Evolutionary conservation across 2,888 invertebrate species (phyloP), one percentile per base, ranked within the genome.

Genomic region (Sepioteuthis lessoniana): DNA sequence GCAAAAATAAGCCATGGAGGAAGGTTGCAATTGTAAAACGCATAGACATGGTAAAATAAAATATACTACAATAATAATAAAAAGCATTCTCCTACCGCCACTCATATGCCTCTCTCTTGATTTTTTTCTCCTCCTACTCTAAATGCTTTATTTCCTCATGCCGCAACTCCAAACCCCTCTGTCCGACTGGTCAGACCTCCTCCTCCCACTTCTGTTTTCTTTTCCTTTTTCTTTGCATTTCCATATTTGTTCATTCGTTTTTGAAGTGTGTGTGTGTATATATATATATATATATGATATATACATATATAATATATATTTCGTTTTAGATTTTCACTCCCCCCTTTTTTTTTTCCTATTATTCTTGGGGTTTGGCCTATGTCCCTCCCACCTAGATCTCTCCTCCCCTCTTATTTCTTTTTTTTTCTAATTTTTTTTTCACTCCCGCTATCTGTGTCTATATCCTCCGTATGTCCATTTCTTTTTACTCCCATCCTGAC

Each of bases 31-130:
- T 76, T 76, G 76, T 76, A 76, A 76, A 76, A 76, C 19, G 10
- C n/a, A 76, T n/a, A 76, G 76, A 76, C n/a, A 76, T n/a, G 76
- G n/a, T 76, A 35, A 76, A 76, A 76, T 76, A 76, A 76, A 76
- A 76, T 76, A n/a, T 76, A 76, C 35, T 76, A 76, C n/a, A 76
- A n/a, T 76, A 35, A 76, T 76, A 35, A 76, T 76, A 35, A 76
- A n/a, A 76, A 35, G 76, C n/a, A 76, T 76, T 35, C 76, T 76
- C 76, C 25, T 76, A 16, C n/a, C n/a, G 0, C 76, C 13, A 76
- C 76, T 76, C 76, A 76, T 35, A 76, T 35, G 13, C 76, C n/a
- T n/a, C 76, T 16, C 76, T 76, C 16, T 76, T 76, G n/a, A 10
- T 76, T 76, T 76, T 60, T 60, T 76, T 76, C 76, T 35, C 76